Evolutionary conservation across 2,797 vertebrate species (phyloP), one percentile per base, ranked within the genome.

Genomic region (Karalla daura): DNA sequence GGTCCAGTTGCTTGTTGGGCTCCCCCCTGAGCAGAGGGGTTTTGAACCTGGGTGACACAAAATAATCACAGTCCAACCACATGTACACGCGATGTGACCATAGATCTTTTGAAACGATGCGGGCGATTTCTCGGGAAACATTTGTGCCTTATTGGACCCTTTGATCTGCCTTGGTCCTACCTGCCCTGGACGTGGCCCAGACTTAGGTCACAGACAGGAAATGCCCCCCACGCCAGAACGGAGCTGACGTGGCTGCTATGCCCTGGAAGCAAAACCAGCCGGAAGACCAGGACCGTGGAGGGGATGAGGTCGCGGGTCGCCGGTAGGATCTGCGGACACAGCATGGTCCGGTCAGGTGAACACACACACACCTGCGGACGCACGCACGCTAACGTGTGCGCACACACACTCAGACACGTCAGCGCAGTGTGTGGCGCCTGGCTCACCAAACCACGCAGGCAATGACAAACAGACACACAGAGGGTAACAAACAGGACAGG

Each of bases 161-260:
- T 36, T 27, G 17, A 61, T 55, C 23, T 33, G 28, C 32, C 21
- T 27, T 23, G 25, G 21, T 70, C 84, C 20, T 63, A 92, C 91
- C 83, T 96, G 73, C 96, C 97, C 66, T 97, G 94, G 65, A 96
- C 74, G 14, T 84, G 61, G 32, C 86, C 28, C 8, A 95, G 92
- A 62, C 83, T 90, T 13, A 86, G 87, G 32, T 94, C 92, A 51
- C 94, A 96, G 24, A 95, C 65, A 20, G 96, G 97, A 88, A 98
- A 98, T 63, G 79, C 93, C 62, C 95, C 95, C 95, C 96, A 98
- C 51, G 94, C 95, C 39, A 96, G 84, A 18, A 78, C 92, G 3
- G 53, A 83, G 66, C 91, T 93, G 17, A 90, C 32, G 50, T 84
- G 87, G 47, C 84, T 69, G n/a, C 41, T 41, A 10, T 84, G 90